phyloP scores from a whole-genome alignment of 2,888 invertebrate species.

The Clitarchus hookeri region DNA sequence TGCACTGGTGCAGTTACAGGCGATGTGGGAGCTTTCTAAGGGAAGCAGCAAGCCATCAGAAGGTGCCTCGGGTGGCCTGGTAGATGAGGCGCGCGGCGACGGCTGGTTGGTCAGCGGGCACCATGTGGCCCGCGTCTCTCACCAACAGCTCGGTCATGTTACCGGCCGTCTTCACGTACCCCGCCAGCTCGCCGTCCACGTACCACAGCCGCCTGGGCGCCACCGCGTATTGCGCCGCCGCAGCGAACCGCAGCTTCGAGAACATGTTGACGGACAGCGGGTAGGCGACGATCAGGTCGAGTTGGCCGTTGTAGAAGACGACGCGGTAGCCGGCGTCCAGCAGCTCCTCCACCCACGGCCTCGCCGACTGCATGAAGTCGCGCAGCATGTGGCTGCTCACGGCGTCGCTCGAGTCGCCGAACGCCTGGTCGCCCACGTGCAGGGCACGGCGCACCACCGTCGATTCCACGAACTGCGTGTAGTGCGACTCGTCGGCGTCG shows the following conservation, averaged over 20 bases:
- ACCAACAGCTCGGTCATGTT: neutral
- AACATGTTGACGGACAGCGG: neutral
- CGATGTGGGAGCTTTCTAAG: no score
- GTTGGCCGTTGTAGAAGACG: conserved; percentile 1
- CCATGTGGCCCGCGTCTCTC: neutral
- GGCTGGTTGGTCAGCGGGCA: neutral
- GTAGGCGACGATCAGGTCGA: conserved; percentile 9
- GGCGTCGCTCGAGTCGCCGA: neutral
- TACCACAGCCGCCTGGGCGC: neutral
- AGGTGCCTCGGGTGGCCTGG: neutral
- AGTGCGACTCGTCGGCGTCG: neutral
- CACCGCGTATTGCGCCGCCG: neutral
- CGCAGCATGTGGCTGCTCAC: neutral
- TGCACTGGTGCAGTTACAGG: no score
- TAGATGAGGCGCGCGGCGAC: neutral
- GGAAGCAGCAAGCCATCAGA: no score
- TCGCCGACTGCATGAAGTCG: neutral
- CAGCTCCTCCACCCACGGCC: conserved; percentile 3
- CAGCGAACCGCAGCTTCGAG: neutral
- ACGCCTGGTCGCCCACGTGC: neutral
- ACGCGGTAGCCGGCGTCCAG: neutral
- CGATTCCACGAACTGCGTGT: no score
- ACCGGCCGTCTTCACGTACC: neutral
- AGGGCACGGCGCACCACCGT: neutral
- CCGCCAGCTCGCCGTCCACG: conserved; percentile 10